phyloP scores from a whole-genome alignment of 2,888 invertebrate genomes.

The Pachymerium ferrugineum region DNA sequence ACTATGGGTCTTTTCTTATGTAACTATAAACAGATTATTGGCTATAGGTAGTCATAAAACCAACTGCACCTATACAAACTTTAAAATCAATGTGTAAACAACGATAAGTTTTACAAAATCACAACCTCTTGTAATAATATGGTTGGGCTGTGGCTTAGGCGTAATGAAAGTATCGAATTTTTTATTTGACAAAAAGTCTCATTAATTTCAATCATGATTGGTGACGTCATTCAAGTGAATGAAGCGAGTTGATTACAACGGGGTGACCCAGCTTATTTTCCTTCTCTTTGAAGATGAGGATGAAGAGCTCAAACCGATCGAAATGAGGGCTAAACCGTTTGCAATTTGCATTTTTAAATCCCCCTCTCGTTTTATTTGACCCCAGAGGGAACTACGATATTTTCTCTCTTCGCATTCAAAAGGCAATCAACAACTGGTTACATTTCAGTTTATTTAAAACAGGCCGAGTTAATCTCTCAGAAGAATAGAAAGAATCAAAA shows the following conservation, averaged over 20 bases:
- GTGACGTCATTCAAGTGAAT: constrained; percentile 16
- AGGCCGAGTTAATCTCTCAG: neutral
- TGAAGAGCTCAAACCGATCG: constrained; percentile 25
- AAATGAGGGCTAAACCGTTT: constrained; percentile 6
- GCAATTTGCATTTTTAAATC: constrained; percentile 27
- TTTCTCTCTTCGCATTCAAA: neutral
- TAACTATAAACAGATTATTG: too few relatives aligned
- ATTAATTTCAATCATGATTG: neutral
- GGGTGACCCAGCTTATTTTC: constrained; percentile 18
- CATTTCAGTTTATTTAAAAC: constrained; percentile 5
- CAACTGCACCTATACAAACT: too few relatives aligned
- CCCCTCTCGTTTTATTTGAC: constrained; percentile 5
- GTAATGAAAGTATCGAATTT: neutral
- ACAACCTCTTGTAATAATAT: too few relatives aligned
- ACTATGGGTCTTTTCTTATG: too few relatives aligned
- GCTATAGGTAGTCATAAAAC: too few relatives aligned
- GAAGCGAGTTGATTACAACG: neutral
- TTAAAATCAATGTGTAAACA: too few relatives aligned
- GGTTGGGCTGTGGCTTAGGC: too few relatives aligned
- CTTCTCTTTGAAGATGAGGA: constrained; percentile 3
- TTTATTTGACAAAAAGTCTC: neutral
- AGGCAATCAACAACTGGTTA: constrained; percentile 23
- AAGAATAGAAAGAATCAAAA: neutral
- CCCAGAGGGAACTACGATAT: constrained; percentile 1
- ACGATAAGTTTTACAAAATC: too few relatives aligned